Conservation (phyloP, 2,888 invertebrate genomes). For the Brachyptera risi region DNA sequence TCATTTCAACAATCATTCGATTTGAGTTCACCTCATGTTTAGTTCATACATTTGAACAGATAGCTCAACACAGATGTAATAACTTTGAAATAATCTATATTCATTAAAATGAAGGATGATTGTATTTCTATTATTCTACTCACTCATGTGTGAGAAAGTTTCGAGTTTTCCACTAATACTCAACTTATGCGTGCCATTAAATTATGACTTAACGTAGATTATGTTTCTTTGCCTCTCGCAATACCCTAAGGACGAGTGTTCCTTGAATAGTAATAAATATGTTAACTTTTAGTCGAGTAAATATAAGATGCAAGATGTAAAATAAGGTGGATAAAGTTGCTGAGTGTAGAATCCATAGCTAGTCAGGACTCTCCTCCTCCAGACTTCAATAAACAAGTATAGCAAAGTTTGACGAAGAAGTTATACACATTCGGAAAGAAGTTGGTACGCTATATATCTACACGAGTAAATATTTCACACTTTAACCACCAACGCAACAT, state of each 20-base stretch:
- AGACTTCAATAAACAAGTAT: slow-evolving; percentile 25
- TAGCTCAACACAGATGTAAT: too few relatives aligned
- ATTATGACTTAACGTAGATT: too few relatives aligned
- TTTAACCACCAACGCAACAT: background rate
- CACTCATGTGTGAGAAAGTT: too few relatives aligned
- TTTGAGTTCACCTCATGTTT: too few relatives aligned
- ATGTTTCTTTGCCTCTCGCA: slow-evolving; percentile 10
- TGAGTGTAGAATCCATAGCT: slow-evolving; percentile 8
- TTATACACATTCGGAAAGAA: slow-evolving; percentile 14
- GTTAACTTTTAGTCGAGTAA: slow-evolving; percentile 20
- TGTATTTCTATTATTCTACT: too few relatives aligned
- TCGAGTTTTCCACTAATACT: too few relatives aligned
- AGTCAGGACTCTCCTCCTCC: background rate
- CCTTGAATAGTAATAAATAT: slow-evolving; percentile 21
- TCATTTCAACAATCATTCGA: too few relatives aligned
- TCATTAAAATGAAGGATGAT: too few relatives aligned
- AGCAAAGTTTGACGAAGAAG: slow-evolving; percentile 26
- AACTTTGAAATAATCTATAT: too few relatives aligned
- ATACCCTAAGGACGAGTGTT: slow-evolving; percentile 15
- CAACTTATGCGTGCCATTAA: too few relatives aligned
- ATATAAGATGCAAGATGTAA: slow-evolving; percentile 21
- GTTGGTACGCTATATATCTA: background rate
- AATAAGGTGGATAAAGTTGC: slow-evolving; percentile 22
- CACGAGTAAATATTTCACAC: slow-evolving; percentile 1
- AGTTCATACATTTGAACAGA: too few relatives aligned